Evolutionary conservation across 2,888 invertebrate genomes (phyloP).

Genomic region (Biston betularia): DNA sequence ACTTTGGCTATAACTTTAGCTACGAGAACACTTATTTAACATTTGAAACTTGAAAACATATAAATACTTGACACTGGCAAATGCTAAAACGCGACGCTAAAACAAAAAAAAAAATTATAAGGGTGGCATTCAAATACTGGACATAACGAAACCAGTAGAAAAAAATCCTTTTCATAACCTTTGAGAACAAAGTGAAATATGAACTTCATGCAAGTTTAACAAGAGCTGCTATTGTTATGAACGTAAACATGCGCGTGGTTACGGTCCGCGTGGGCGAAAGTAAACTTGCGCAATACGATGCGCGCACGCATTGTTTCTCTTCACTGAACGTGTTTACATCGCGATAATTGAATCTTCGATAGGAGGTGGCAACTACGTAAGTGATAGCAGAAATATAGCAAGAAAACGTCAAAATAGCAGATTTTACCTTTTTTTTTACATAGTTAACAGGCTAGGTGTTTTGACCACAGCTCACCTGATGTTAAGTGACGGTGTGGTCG

Average conservation of each 20-base stretch:
- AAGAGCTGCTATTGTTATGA: conserved; percentile 18
- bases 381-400: conserved; percentile 25
- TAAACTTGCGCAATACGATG: conserved; percentile 67
- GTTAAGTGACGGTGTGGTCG: no score
- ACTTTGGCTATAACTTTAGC: no score
- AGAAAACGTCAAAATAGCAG: background rate
- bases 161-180: background rate
- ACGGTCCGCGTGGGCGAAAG: conserved; percentile 55
- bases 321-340: conserved; percentile 51
- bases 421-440: no score
- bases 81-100: no score
- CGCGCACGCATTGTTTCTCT: conserved; percentile 55
- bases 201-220: conserved; percentile 12
- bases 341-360: conserved; percentile 47
- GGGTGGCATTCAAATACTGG: no score
- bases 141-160: no score
- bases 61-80: no score
- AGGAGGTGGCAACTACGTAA: conserved; percentile 33
- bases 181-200: background rate
- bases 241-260: conserved; percentile 31
- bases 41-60: no score
- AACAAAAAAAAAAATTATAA: no score
- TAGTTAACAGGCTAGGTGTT: no score
- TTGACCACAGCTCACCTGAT: no score
- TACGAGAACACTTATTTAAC: no score